These are phyloP conservation scores for Rynchops niger DNA, from an alignment of 2,113 vertebrate species.

Conservation along the genomic window DNA sequence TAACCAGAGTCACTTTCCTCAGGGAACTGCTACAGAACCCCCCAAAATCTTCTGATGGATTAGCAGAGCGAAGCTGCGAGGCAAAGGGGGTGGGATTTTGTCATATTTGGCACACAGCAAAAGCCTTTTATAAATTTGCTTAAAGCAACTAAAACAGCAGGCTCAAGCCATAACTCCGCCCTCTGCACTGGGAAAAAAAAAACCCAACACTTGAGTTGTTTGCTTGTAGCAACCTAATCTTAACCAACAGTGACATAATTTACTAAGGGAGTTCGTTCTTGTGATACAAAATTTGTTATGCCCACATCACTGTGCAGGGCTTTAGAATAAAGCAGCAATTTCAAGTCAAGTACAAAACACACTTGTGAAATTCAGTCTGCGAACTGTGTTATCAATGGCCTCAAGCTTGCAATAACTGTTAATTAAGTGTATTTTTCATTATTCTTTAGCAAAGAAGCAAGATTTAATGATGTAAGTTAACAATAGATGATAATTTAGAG, in stretches of 20 bases:
- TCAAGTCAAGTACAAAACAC: conserved; percentile 70
- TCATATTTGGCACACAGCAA: neutral
- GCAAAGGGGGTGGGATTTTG: neutral
- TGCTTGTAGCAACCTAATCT: conserved; percentile 77
- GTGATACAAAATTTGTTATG: conserved; percentile 35
- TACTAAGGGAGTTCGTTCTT: conserved; percentile 42
- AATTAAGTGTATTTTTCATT: conserved; percentile 85
- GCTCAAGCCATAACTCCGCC: conserved; percentile 19
- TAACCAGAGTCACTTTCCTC: conserved; percentile 68
- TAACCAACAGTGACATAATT: conserved; percentile 68
- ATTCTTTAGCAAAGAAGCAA: conserved; percentile 81
- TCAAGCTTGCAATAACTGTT: conserved; percentile 79
- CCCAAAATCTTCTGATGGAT: conserved; percentile 32
- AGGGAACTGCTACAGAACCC: conserved; percentile 34
- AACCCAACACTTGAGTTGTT: conserved; percentile 32
- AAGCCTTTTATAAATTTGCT: conserved; percentile 42
- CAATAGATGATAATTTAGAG: conserved; percentile 84
- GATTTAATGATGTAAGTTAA: conserved; percentile 83
- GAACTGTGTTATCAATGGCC: conserved; percentile 79
- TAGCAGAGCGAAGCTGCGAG: neutral
- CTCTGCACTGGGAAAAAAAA: conserved; percentile 35
- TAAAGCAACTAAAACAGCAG: conserved; percentile 49
- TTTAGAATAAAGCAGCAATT: conserved; percentile 61
- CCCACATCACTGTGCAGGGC: conserved; percentile 27
- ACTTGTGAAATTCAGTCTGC: conserved; percentile 76